A percentile compares a stretch with the other conserved stretches of the same genome.
These are phyloP conservation scores for Bombus waltoni DNA, from an alignment of 1,140 invertebrate genomes.

Conservation along the genomic window DNA sequence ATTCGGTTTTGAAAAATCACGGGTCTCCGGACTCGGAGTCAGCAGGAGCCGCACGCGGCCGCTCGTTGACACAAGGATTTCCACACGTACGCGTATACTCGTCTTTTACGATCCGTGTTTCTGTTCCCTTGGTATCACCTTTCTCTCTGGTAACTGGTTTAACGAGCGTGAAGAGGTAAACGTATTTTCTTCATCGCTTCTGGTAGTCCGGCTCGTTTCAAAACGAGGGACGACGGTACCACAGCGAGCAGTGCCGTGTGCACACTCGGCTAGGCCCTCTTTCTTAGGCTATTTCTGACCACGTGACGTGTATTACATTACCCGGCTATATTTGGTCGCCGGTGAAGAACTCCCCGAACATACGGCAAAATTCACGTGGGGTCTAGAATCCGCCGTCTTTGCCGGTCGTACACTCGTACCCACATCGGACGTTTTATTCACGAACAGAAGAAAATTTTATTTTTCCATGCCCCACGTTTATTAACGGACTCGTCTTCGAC, in stretches of 20 bases:
- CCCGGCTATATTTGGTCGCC: slow-evolving; percentile 80
- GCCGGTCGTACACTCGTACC: not conserved
- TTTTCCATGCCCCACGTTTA: too few species aligned
- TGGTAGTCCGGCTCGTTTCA: slow-evolving; percentile 37
- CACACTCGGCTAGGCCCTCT: slow-evolving; percentile 75
- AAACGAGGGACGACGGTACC: slow-evolving; percentile 36
- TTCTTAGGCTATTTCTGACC: slow-evolving; percentile 80
- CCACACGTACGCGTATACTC: not conserved
- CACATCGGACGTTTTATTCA: not conserved
- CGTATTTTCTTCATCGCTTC: slow-evolving; percentile 57
- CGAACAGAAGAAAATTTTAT: not conserved
- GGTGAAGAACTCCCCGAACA: slow-evolving; percentile 62
- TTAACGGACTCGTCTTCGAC: not conserved
- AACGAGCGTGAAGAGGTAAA: slow-evolving; percentile 56
- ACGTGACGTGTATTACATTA: slow-evolving; percentile 82
- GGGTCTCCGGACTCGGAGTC: too few species aligned
- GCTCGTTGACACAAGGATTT: slow-evolving; percentile 5
- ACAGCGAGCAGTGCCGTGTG: slow-evolving; percentile 76
- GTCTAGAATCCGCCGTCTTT: not conserved
- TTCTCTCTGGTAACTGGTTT: slow-evolving; percentile 54
- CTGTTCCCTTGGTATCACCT: slow-evolving; percentile 43
- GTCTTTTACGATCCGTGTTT: slow-evolving; percentile 36
- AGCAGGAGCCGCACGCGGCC: not conserved
- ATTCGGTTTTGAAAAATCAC: not conserved
- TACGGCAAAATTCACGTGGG: slow-evolving; percentile 55